Percentiles rank a stretch among this genome's conserved stretches.
phyloP scores from a whole-genome alignment of 2,888 invertebrate species.

The Heliconius ethilla region DNA sequence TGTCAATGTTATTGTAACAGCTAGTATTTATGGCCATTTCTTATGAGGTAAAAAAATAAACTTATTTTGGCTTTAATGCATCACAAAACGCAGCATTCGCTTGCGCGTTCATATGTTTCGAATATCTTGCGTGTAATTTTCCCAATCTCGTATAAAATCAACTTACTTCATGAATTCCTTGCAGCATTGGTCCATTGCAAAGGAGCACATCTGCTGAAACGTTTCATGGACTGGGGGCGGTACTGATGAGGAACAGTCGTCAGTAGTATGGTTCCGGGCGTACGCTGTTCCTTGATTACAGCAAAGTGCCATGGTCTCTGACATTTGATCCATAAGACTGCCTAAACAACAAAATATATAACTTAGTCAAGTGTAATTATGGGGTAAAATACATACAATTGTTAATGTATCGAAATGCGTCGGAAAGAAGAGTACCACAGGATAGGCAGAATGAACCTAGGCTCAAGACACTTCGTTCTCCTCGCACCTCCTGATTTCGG shows the following conservation, averaged over 20 bases:
- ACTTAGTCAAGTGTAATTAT: not conserved
- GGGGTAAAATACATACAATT: too few species aligned
- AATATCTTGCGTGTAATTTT: too few species aligned
- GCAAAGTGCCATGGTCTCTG: constrained; percentile 64
- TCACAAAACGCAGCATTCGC: too few species aligned
- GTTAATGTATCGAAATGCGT: too few species aligned
- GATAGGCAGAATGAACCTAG: too few species aligned
- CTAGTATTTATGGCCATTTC: too few species aligned
- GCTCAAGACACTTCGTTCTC: too few species aligned
- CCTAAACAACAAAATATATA: constrained; percentile 51
- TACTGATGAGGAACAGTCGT: constrained; percentile 60
- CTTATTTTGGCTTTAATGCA: too few species aligned
- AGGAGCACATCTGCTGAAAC: constrained; percentile 59
- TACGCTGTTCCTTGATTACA: constrained; percentile 66
- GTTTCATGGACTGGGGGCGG: constrained; percentile 57
- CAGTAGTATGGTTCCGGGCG: constrained; percentile 57
- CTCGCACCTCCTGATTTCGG: too few species aligned
- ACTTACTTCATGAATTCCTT: constrained; percentile 69
- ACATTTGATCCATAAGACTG: constrained; percentile 62
- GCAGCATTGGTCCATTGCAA: constrained; percentile 70
- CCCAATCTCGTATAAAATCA: not conserved
- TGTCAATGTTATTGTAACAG: not conserved
- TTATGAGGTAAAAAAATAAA: too few species aligned
- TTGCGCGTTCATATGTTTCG: too few species aligned
- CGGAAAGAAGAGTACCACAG: too few species aligned